phyloP scores from a whole-genome alignment of 2,113 vertebrate genomes.

The Scopus umbretta region DNA sequence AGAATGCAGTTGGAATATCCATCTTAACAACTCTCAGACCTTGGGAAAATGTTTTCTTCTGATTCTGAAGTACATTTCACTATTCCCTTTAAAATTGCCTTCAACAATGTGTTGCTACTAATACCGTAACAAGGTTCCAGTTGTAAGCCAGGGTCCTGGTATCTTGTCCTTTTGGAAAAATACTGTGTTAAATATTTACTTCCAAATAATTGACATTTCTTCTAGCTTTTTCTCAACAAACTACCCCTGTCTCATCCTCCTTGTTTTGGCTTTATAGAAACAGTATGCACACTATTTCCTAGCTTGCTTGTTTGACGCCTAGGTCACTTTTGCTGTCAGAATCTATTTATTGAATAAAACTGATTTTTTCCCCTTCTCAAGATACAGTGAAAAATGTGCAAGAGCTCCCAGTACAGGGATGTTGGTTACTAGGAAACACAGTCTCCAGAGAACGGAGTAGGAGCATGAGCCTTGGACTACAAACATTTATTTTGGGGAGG shows the following conservation, averaged over 20 bases:
- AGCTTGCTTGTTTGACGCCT: neutral
- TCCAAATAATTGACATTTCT: neutral
- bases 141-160: neutral
- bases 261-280: neutral
- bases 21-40: neutral
- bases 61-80: neutral
- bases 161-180: neutral
- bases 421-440: constrained; percentile 43
- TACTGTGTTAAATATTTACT: neutral
- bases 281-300: neutral
- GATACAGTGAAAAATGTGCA: constrained; percentile 28
- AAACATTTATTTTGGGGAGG: constrained; percentile 14
- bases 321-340: constrained; percentile 50
- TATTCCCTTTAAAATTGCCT: neutral
- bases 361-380: neutral
- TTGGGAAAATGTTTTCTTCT: neutral
- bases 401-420: neutral
- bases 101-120: neutral
- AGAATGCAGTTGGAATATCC: neutral
- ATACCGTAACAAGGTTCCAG: neutral
- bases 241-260: neutral
- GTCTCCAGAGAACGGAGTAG: neutral
- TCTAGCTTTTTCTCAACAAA: neutral
- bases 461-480: neutral
- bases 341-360: constrained; percentile 47